Evolutionary conservation across 2,888 invertebrate genomes (phyloP).

Genomic region (Lobophora halterata): DNA sequence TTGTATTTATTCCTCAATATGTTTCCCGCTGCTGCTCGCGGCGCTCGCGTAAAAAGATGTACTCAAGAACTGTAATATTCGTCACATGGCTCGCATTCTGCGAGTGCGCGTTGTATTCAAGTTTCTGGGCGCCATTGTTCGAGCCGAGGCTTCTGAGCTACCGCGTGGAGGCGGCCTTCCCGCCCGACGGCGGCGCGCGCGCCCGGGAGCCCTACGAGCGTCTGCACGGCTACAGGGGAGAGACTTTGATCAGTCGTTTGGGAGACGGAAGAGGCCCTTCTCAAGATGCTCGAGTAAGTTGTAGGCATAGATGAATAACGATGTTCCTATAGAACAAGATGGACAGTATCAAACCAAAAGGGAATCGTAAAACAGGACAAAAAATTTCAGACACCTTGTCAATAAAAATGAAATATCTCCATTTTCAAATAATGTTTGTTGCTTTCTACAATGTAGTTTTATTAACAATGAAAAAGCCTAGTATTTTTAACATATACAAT

Average conservation of each 20-base stretch:
- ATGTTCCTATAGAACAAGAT: too few species aligned
- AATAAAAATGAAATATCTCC: too few species aligned
- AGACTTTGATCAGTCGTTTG: constrained; percentile 53
- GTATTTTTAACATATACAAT: too few species aligned
- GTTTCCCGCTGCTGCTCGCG: constrained; percentile 4
- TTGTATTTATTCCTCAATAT: constrained; percentile 6
- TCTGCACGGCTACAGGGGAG: constrained; percentile 55
- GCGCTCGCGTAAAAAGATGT: constrained; percentile 2
- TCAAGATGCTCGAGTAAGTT: constrained; percentile 39
- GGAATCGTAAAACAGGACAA: too few species aligned
- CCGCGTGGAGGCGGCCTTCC: constrained; percentile 54
- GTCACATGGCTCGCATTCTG: constrained; percentile 17
- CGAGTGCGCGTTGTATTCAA: constrained; percentile 52
- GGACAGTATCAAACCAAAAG: too few species aligned
- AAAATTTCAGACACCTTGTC: too few species aligned
- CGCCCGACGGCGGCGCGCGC: constrained; percentile 46
- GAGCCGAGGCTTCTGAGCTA: constrained; percentile 60
- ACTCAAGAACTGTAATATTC: not conserved
- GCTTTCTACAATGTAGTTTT: too few species aligned
- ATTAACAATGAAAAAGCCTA: too few species aligned
- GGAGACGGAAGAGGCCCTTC: constrained; percentile 52
- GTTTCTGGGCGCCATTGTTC: constrained; percentile 68
- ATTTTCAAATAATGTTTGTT: too few species aligned
- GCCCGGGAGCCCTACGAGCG: constrained; percentile 43
- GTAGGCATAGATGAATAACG: not conserved